phyloP scores from a whole-genome alignment of 2,888 invertebrate species.

The Tetramorium bicarinatum region DNA sequence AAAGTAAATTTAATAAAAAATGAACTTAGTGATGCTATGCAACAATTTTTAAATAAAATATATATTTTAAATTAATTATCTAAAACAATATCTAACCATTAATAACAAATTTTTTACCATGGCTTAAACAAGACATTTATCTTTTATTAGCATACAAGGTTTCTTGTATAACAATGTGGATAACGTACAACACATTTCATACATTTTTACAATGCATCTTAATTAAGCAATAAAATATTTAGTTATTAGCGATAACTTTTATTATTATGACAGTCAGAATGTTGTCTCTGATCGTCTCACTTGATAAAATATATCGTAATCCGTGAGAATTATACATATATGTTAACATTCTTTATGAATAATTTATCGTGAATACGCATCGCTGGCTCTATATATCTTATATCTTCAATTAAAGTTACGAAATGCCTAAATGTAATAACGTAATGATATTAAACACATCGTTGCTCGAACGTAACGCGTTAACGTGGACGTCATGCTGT shows the following conservation, averaged over 20 bases:
- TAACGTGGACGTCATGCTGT: not conserved
- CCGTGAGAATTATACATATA: not conserved
- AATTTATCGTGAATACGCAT: constrained; percentile 7
- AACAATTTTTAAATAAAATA: not conserved
- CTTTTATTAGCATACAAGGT: not conserved
- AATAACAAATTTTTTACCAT: not conserved
- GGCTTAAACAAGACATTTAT: not conserved
- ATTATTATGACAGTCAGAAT: not conserved
- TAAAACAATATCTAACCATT: not conserved
- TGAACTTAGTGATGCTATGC: not conserved
- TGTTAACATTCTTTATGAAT: not conserved
- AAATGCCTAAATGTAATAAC: not conserved
- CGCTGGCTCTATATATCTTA: not conserved
- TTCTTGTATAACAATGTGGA: not conserved
- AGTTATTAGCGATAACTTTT: not conserved
- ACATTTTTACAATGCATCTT: not conserved
- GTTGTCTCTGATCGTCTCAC: not conserved
- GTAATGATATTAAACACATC: constrained; percentile 6
- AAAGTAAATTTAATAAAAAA: constrained; percentile 1
- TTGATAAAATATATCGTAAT: not conserved
- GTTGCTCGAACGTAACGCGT: not conserved
- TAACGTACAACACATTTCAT: not conserved
- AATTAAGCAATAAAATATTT: not conserved
- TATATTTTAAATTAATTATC: not conserved
- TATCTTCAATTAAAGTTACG: not conserved